Evolutionary conservation across 2,888 invertebrate genomes (phyloP).

Genomic region (Heliconius ethilla): DNA sequence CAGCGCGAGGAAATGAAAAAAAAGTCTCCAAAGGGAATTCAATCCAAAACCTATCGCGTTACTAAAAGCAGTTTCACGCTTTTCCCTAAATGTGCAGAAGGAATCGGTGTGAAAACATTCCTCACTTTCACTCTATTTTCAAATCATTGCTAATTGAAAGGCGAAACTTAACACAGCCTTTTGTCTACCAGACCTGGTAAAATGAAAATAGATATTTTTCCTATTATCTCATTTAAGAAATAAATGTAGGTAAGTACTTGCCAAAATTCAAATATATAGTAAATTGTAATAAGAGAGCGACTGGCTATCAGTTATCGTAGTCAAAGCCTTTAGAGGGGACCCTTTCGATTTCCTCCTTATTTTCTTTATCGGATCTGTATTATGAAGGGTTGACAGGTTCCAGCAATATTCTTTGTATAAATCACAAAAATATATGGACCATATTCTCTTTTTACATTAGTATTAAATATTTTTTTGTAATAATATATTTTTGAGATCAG

Average conservation of each 20-base stretch:
- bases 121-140: too few species aligned
- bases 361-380: slow-evolving; percentile 36
- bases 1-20: neutral
- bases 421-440: slow-evolving; percentile 24
- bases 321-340: slow-evolving; percentile 20
- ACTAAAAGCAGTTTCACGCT: too few species aligned
- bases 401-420: slow-evolving; percentile 34
- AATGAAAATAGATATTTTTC: too few species aligned
- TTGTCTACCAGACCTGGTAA: too few species aligned
- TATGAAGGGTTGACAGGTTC: slow-evolving; percentile 34
- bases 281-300: slow-evolving; percentile 8
- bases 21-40: too few species aligned
- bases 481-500: neutral
- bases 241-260: neutral
- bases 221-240: neutral
- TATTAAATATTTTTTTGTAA: neutral
- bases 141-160: too few species aligned
- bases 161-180: too few species aligned
- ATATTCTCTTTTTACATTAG: neutral
- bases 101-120: too few species aligned
- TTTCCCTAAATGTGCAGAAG: too few species aligned
- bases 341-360: slow-evolving; percentile 38
- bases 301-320: slow-evolving; percentile 20
- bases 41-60: too few species aligned
- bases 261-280: neutral